phyloP scores from a whole-genome alignment of 2,113 vertebrate species.

The Glareola pratincola region DNA sequence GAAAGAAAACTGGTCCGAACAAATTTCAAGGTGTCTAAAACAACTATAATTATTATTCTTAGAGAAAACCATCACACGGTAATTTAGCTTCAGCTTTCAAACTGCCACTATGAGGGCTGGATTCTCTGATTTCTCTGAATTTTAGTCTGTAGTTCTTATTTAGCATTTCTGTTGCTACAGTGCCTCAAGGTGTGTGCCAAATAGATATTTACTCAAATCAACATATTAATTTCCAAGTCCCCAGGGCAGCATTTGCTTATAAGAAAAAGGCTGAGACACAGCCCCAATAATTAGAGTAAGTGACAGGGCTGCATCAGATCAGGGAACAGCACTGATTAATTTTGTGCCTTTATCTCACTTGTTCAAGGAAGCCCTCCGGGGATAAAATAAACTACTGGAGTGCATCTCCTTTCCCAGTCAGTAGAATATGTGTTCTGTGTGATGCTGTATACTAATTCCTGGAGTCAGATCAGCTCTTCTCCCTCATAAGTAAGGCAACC shows the following conservation, averaged over 20 bases:
- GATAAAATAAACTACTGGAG: neutral
- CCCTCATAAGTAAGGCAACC: neutral
- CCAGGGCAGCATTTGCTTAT: neutral
- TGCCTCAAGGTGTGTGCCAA: neutral
- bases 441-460: neutral
- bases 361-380: neutral
- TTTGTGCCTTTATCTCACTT: neutral
- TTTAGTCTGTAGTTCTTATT: neutral
- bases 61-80: neutral
- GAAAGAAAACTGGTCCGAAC: neutral
- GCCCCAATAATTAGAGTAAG: neutral
- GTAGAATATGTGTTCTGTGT: neutral
- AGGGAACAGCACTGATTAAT: neutral
- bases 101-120: neutral
- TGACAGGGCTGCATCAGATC: neutral
- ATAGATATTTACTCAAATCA: constrained; percentile 24
- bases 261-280: neutral
- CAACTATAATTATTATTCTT: neutral
- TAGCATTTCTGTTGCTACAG: neutral
- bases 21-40: neutral
- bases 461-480: neutral
- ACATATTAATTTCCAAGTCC: neutral
- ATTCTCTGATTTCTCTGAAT: neutral
- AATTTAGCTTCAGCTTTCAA: neutral
- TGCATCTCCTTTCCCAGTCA: neutral